phyloP scores from a whole-genome alignment of 2,113 vertebrate genomes.

The Dromaius novaehollandiae region DNA sequence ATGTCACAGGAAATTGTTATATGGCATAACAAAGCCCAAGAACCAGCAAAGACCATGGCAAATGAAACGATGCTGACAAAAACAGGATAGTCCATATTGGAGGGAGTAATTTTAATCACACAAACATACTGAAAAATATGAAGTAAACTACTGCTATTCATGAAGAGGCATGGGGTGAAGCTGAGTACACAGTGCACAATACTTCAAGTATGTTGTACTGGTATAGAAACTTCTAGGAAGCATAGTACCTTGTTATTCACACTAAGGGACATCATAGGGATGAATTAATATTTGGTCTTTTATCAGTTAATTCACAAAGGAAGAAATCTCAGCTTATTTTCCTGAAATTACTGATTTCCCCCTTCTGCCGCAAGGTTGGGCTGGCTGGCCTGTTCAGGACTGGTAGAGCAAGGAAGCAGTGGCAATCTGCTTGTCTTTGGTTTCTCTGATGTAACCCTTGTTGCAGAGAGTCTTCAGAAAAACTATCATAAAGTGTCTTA shows the following conservation, averaged over 20 bases:
- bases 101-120: not conserved
- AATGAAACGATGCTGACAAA: not conserved
- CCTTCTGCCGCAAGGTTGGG: not conserved
- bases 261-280: not conserved
- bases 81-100: not conserved
- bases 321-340: not conserved
- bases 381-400: not conserved
- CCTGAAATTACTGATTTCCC: not conserved
- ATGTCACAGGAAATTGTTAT: not conserved
- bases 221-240: not conserved
- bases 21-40: accelerated
- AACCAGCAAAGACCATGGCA: not conserved
- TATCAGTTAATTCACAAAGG: not conserved
- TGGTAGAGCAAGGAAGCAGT: not conserved
- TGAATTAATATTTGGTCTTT: not conserved
- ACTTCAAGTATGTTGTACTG: not conserved
- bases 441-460: not conserved
- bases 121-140: accelerated
- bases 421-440: not conserved
- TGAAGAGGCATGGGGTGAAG: not conserved
- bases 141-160: not conserved
- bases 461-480: not conserved
- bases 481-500: not conserved
- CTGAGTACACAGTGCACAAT: not conserved
- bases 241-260: not conserved